Base-by-base conservation (phyloP, 2,888 invertebrate species). In the Pandemis cinnamomeana region DNA sequence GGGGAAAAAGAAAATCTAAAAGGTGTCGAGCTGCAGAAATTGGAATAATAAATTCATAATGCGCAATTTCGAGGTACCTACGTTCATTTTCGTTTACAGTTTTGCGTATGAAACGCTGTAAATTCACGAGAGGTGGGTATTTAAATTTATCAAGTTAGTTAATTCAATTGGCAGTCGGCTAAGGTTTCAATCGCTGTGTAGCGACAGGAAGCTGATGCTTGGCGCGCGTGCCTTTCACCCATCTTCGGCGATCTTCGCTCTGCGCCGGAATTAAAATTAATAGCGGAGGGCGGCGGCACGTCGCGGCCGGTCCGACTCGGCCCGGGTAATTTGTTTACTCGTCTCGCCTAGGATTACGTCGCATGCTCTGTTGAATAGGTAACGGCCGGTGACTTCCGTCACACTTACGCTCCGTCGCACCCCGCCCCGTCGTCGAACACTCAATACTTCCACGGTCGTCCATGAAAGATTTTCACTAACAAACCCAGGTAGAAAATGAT, bases 181-280 rank as follows among this genome's bases (percentile, higher is more conserved):
- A 76, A 75, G 72, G 77, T 82, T 78, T 76, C 78, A 80, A 82
- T 80, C 77, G 80, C 78, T 80, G 80, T 75, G 80, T 60, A 64
- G 72, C 67, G 62, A 72, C 83, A 77, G 77, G 80, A 80, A 81
- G 81, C 79, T 72, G 77, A 73, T 78, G 80, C 80, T 80, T 77
- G 82, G 78, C 81, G 93, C 86, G 89, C 93, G 93, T 93, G 93
- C 91, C 87, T 88, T 77, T 80, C 87, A 81, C 86, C 89, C 86
- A 86, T 89, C 89, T 89, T 86, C 82, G 86, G 91, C 86, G 92
- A 92, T 93, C 92, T 91, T 87, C 88, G 89, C 84, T 87, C 85
- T 84, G 86, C 81, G 85, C 84, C 89, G 88, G 92, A 93, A 93
- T 93, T 93, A 93, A 93, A 93, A 93, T 93, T 93, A 93, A 93